Evolutionary conservation across 2,797 vertebrate species (phyloP).

Genomic region (Geotrypetes seraphini): DNA sequence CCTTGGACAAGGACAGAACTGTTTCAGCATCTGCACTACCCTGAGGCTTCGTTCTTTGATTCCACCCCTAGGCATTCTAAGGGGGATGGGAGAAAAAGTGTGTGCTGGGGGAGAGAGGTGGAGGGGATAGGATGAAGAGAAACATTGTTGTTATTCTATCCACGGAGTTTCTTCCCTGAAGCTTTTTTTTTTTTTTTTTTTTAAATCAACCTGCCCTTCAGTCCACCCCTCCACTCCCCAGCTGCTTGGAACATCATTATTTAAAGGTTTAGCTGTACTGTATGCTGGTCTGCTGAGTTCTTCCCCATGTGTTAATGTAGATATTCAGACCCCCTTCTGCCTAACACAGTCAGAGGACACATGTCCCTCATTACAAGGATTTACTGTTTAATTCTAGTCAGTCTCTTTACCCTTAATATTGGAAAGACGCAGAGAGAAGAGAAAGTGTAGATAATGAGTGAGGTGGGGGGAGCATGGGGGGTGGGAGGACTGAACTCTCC

Average conservation of each 20-base stretch:
- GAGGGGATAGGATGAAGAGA: background rate
- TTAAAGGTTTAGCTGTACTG: accelerated
- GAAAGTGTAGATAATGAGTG: background rate
- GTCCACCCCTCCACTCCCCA: background rate
- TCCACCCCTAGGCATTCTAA: background rate
- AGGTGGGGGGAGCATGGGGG: conserved; percentile 28
- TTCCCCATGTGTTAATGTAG: background rate
- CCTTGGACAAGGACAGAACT: conserved; percentile 30
- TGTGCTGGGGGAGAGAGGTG: background rate
- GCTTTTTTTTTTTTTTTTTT: too few species aligned
- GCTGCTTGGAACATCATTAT: background rate
- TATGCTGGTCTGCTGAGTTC: background rate
- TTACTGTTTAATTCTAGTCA: conserved; percentile 3
- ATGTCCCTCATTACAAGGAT: conserved; percentile 5
- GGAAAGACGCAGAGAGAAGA: conserved; percentile 3
- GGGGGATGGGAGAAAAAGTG: background rate
- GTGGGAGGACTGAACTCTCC: too few species aligned
- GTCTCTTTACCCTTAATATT: conserved; percentile 12
- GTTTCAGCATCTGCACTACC: too few species aligned
- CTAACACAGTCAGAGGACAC: background rate
- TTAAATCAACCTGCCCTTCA: background rate
- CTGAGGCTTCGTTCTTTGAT: too few species aligned
- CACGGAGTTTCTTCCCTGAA: background rate
- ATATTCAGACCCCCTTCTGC: background rate
- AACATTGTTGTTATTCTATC: background rate